Conservation (phyloP, 2,113 vertebrate species). For the Tricholaema leucomelas region DNA sequence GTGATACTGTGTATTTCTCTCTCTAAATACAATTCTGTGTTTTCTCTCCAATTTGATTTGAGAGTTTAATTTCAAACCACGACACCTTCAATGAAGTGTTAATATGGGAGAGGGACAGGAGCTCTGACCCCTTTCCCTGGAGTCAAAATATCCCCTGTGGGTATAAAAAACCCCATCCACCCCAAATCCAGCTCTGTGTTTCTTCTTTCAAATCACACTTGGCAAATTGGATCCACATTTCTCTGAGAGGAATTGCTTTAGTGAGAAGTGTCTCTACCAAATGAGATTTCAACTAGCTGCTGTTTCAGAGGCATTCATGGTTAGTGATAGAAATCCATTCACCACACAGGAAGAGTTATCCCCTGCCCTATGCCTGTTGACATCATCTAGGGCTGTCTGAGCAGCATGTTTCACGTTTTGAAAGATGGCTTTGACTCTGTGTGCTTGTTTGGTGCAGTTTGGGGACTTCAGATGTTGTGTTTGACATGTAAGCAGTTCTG, state of each 20-base stretch:
- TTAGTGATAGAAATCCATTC: neutral
- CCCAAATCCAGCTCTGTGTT: neutral
- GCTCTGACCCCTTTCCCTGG: neutral
- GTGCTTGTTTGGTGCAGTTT: neutral
- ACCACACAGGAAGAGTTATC: neutral
- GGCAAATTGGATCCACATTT: constrained; percentile 28
- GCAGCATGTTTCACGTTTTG: neutral
- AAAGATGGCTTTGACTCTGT: neutral
- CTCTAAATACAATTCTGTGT: too few species aligned
- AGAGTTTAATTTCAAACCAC: too few species aligned
- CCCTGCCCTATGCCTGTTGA: neutral
- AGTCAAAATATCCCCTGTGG: neutral
- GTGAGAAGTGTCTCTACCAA: neutral
- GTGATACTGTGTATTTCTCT: too few species aligned
- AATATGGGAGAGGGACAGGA: neutral
- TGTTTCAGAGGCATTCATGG: neutral
- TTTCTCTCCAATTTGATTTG: too few species aligned
- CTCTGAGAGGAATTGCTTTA: constrained; percentile 20
- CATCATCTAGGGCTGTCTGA: neutral
- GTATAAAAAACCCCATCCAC: neutral
- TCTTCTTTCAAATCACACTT: neutral
- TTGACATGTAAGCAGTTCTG: neutral
- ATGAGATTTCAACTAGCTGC: constrained; percentile 26
- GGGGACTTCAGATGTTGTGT: neutral
- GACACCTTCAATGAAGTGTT: too few species aligned